Conservation (phyloP, 1,140 invertebrate genomes). For the Plodia interpunctella region DNA sequence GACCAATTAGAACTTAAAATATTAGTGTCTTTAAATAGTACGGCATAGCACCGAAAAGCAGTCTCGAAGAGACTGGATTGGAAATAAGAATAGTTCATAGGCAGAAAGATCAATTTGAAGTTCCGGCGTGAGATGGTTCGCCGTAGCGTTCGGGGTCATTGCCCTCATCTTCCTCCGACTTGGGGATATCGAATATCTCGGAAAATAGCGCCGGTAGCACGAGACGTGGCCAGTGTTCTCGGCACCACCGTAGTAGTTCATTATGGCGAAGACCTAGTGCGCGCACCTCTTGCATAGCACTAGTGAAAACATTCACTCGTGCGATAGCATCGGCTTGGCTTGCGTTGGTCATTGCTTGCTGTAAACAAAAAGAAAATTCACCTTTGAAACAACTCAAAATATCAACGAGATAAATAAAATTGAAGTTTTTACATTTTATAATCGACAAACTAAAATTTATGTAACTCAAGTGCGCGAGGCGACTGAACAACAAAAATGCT, state of each 20-base stretch:
- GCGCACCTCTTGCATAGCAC: constrained; percentile 79
- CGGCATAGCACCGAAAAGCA: not conserved
- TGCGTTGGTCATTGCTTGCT: constrained; percentile 18
- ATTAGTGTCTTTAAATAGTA: not conserved
- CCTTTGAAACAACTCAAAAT: too few species aligned
- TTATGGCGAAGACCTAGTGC: constrained; percentile 90
- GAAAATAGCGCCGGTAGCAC: constrained; percentile 94
- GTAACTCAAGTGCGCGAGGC: too few species aligned
- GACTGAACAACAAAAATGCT: too few species aligned
- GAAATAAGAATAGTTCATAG: too few species aligned
- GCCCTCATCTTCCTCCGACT: constrained; percentile 33
- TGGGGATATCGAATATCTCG: constrained; percentile 98
- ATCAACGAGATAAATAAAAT: too few species aligned
- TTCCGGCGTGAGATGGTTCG: not conserved
- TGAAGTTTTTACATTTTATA: too few species aligned
- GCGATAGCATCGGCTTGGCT: constrained; percentile 83
- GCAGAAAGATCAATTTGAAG: not conserved
- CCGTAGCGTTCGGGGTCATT: not conserved
- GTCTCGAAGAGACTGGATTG: not conserved
- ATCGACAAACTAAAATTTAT: too few species aligned
- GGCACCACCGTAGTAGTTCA: constrained; percentile 93
- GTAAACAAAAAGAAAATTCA: not conserved
- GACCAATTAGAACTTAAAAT: not conserved
- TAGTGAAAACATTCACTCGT: constrained; percentile 79
- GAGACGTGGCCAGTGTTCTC: constrained; percentile 90